Conservation (phyloP, 2,113 vertebrate species). For the Pomatostomus ruficeps region DNA sequence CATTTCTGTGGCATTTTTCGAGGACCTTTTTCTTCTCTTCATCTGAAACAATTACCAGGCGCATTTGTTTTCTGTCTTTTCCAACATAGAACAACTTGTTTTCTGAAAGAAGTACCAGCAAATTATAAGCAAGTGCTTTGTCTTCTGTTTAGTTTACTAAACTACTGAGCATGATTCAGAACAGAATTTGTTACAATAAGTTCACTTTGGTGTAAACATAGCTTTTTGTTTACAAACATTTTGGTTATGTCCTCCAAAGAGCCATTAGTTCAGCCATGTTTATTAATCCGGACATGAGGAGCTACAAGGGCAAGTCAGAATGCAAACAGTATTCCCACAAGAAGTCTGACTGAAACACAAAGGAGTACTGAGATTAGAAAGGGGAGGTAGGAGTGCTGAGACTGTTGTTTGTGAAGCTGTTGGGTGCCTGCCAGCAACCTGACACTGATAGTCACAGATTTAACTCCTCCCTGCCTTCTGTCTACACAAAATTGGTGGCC, state of each 20-base stretch:
- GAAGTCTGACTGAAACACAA: neutral
- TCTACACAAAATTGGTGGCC: neutral
- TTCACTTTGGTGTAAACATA: neutral
- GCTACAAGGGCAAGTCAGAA: neutral
- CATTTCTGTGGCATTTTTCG: slow-evolving; percentile 68
- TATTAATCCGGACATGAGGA: neutral
- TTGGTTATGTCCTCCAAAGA: neutral
- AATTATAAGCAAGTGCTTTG: neutral
- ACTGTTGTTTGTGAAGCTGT: neutral
- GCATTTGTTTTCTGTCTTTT: slow-evolving; percentile 75
- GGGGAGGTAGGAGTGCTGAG: neutral
- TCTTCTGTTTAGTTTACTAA: neutral
- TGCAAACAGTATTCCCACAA: neutral
- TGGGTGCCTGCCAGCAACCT: neutral
- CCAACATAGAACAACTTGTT: slow-evolving; percentile 75
- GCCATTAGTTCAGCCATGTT: neutral
- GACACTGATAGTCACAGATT: rapidly evolving
- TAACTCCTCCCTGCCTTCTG: neutral
- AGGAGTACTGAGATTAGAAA: neutral
- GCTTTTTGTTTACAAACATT: neutral
- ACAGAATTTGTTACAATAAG: neutral
- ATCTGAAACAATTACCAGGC: slow-evolving; percentile 73
- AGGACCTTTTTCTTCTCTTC: slow-evolving; percentile 75
- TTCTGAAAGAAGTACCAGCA: slow-evolving; percentile 63
- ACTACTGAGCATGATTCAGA: neutral